Conservation (phyloP, 2,113 vertebrate genomes). For the Catharus fuscescens region DNA sequence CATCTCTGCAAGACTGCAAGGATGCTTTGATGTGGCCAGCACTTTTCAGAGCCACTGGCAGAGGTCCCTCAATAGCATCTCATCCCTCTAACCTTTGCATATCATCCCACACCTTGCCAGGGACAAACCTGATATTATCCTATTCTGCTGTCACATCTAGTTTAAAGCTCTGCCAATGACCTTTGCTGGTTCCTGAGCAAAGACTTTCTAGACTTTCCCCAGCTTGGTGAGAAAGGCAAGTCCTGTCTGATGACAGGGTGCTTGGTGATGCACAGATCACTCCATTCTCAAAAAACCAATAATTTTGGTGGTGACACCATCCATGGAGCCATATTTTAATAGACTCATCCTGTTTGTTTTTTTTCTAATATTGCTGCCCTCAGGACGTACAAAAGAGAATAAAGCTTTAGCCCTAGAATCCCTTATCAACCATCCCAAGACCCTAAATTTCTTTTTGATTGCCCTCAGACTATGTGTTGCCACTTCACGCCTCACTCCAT, state of each 20-base stretch:
- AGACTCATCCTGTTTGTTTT: rapidly evolving
- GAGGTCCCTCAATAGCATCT: background rate
- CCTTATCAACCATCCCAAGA: background rate
- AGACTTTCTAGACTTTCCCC: background rate
- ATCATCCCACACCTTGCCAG: background rate
- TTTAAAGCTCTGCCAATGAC: background rate
- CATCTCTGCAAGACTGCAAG: background rate
- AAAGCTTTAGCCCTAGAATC: background rate
- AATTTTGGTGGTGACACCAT: background rate
- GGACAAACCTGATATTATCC: background rate
- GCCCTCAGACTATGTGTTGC: background rate
- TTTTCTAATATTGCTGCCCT: background rate
- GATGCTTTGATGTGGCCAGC: background rate
- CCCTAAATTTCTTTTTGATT: background rate
- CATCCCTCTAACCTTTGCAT: background rate
- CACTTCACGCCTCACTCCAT: background rate
- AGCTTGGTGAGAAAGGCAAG: background rate
- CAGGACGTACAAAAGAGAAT: background rate
- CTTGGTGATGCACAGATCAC: background rate
- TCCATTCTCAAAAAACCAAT: background rate
- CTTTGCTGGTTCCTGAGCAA: background rate
- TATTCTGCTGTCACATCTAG: background rate
- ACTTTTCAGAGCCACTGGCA: background rate
- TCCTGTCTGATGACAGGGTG: background rate
- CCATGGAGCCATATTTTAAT: too few species aligned